phyloP scores from a whole-genome alignment of 2,888 invertebrate genomes.

The Nomada hirtipes region DNA sequence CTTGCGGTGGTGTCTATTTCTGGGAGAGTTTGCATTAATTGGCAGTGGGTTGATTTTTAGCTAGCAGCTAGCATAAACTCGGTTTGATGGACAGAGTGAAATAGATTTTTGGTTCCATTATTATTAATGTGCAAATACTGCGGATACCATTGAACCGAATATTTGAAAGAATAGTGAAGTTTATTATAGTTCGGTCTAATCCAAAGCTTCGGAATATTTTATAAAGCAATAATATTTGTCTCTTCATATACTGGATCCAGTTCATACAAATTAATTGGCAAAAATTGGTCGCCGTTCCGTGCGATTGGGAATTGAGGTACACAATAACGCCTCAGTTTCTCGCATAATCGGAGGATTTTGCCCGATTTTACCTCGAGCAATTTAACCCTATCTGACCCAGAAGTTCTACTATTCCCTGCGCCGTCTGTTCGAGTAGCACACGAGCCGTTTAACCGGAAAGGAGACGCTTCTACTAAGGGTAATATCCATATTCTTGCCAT shows the following conservation, averaged over 20 bases:
- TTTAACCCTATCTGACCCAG: background rate
- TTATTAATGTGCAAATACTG: no score
- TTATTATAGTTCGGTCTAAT: no score
- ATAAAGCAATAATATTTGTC: no score
- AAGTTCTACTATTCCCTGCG: background rate
- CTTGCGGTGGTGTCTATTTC: background rate
- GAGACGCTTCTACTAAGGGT: slow-evolving; percentile 23
- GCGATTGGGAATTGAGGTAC: background rate
- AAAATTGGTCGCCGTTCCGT: no score
- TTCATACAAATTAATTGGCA: no score
- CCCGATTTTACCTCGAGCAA: background rate
- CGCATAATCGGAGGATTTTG: background rate
- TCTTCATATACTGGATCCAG: no score
- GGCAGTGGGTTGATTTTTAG: slow-evolving; percentile 1
- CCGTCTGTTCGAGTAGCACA: slow-evolving; percentile 16
- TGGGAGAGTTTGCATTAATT: background rate
- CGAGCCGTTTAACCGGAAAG: slow-evolving; percentile 47
- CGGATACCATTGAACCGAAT: no score
- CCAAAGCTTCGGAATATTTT: background rate
- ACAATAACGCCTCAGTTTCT: background rate
- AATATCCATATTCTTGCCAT: slow-evolving; percentile 55
- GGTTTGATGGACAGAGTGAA: no score
- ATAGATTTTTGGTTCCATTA: no score
- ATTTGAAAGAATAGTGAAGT: no score
- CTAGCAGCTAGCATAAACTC: background rate